Base-by-base conservation (phyloP, 2,797 vertebrate species). In the Fistularia commersonii region DNA sequence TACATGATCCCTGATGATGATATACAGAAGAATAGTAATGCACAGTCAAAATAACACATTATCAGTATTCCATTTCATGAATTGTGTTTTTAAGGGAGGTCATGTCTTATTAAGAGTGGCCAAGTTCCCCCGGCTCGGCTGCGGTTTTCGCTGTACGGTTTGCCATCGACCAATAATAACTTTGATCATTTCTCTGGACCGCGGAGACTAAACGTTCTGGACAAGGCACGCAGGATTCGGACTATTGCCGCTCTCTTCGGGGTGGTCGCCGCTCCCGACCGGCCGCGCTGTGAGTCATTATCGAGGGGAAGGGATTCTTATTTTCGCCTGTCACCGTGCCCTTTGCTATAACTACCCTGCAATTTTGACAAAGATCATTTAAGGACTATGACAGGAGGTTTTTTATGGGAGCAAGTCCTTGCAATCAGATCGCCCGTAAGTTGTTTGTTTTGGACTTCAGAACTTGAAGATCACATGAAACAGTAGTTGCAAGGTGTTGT, bases 381-480 rank as follows among this genome's bases (percentile, higher is more conserved):
- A 49, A 49, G 38, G 47, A 55, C 52, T 57, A 23, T 10, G 45
- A 57, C 66, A 64, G 41, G 56, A 43, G 2, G 7, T 7, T 43
- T 36, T 42, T 41, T 54, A 15, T 15, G 31, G n/a, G 9, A 45
- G 12, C 48, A 40, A 48, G 44, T 55, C 13, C 48, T 48, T 44
- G 33, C 15, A 55, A 55, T 73, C 60, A n/a, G 57, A 63, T 79
- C 69, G 59, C 57, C 47, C 69, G 57, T 48, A 54, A 69, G 61
- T 52, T 76, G 77, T 83, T 88, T 85, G 68, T 74, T 61, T 85
- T 86, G 78, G 81, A 76, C 54, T 65, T 41, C 57, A 58, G 54
- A 58, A 69, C 65, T 76, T 52, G 34, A 39, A 58, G 62, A 80
- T 77, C 72, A 84, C 69, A 64, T 77, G 78, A 82, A 87, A 74